phyloP scores from a whole-genome alignment of 2,888 invertebrate species.

The Epinotia nisella region DNA sequence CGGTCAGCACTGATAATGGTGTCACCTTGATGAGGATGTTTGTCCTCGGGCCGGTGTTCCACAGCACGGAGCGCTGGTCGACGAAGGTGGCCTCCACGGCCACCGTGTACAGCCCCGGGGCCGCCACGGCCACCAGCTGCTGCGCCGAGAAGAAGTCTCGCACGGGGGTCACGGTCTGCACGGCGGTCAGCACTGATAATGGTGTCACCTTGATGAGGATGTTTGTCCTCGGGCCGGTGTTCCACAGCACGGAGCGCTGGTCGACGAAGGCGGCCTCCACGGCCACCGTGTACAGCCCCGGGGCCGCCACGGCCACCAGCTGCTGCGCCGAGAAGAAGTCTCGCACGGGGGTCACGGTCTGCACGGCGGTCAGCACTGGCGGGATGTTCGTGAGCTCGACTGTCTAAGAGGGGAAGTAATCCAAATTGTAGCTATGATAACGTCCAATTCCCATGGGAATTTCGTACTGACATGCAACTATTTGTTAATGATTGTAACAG shows the following conservation, averaged over 20 bases:
- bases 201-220: conserved; percentile 88
- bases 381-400: conserved; percentile 71
- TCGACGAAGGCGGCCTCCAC: conserved; percentile 95
- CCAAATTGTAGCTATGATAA: neutral
- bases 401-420: conserved; percentile 55
- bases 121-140: conserved; percentile 90
- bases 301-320: conserved; percentile 87
- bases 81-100: conserved; percentile 94
- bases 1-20: conserved; percentile 66
- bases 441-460: neutral
- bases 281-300: conserved; percentile 85
- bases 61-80: conserved; percentile 92
- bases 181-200: conserved; percentile 80
- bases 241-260: conserved; percentile 93
- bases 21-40: conserved; percentile 57
- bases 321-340: conserved; percentile 98
- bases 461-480: neutral
- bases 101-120: conserved; percentile 84
- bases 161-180: conserved; percentile 94
- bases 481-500: too few species aligned
- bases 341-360: conserved; percentile 94
- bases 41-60: conserved; percentile 95
- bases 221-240: conserved; percentile 93
- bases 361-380: conserved; percentile 86
- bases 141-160: conserved; percentile 97